Evolutionary conservation across 2,113 vertebrate species (phyloP).

Genomic region (Atrichornis clamosus): DNA sequence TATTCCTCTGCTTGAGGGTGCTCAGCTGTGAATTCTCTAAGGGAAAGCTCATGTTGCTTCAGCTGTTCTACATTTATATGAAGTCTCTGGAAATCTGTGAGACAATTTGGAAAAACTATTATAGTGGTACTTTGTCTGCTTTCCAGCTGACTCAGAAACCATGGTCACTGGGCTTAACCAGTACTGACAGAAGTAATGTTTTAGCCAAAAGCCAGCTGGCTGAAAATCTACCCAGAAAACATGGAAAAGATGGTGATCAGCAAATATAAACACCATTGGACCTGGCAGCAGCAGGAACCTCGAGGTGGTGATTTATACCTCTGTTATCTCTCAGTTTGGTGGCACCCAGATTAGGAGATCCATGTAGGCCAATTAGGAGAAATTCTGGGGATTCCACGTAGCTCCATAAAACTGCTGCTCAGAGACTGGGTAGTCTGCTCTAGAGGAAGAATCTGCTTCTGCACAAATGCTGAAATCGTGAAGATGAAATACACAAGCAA

Average conservation of each 20-base stretch:
- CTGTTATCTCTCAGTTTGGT: neutral
- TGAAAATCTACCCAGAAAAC: neutral
- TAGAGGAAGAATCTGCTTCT: neutral
- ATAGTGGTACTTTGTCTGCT: neutral
- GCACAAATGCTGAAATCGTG: neutral
- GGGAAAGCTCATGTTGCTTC: conserved; percentile 13
- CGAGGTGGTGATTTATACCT: neutral
- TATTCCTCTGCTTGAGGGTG: neutral
- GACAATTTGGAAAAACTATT: conserved; percentile 27
- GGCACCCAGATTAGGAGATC: neutral
- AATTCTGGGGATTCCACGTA: neutral
- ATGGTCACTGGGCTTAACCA: neutral
- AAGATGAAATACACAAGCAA: neutral
- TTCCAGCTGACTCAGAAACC: conserved; percentile 29
- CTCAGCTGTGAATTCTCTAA: conserved; percentile 39
- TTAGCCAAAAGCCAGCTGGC: neutral
- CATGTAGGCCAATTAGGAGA: neutral
- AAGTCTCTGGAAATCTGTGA: conserved; percentile 37
- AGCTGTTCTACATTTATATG: conserved; percentile 37
- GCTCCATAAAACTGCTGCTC: neutral
- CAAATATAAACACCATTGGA: neutral
- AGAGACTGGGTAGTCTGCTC: neutral
- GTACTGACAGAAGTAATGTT: neutral
- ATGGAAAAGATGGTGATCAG: neutral
- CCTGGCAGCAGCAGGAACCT: neutral